Conservation (phyloP, 2,113 vertebrate genomes). For the Rostratula benghalensis region DNA sequence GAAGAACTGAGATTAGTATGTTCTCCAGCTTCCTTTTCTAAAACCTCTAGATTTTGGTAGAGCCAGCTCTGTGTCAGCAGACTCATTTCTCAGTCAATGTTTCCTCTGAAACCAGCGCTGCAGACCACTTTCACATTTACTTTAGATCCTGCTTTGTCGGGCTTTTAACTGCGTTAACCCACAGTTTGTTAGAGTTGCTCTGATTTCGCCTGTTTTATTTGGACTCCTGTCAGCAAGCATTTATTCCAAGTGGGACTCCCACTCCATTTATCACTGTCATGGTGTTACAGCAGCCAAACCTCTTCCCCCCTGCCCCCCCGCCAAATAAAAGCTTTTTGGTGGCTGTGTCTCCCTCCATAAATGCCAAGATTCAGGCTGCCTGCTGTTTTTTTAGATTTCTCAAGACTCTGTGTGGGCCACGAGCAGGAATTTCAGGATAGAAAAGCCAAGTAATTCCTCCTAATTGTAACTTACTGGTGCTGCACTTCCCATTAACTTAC, state of each 20-base stretch:
- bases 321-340: background rate
- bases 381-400: background rate
- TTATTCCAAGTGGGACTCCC: conserved; percentile 27
- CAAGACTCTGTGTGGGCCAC: background rate
- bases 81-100: background rate
- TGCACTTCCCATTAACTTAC: too few relatives aligned
- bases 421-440: background rate
- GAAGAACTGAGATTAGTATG: background rate
- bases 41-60: background rate
- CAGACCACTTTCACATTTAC: background rate
- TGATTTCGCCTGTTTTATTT: background rate
- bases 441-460: background rate
- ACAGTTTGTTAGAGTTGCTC: fast-evolving
- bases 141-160: background rate
- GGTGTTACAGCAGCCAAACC: background rate
- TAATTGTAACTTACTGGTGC: background rate
- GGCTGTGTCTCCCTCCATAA: background rate
- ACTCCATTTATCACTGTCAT: conserved; percentile 3
- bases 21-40: background rate
- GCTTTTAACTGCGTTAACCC: background rate
- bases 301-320: background rate
- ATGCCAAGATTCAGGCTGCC: background rate
- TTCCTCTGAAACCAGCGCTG: background rate
- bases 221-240: background rate
- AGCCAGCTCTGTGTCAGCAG: background rate